A percentile compares a stretch with the other conserved stretches of the same genome.
Evolutionary conservation across 1,140 invertebrate genomes (phyloP).

Genomic region (Patella vulgata): DNA sequence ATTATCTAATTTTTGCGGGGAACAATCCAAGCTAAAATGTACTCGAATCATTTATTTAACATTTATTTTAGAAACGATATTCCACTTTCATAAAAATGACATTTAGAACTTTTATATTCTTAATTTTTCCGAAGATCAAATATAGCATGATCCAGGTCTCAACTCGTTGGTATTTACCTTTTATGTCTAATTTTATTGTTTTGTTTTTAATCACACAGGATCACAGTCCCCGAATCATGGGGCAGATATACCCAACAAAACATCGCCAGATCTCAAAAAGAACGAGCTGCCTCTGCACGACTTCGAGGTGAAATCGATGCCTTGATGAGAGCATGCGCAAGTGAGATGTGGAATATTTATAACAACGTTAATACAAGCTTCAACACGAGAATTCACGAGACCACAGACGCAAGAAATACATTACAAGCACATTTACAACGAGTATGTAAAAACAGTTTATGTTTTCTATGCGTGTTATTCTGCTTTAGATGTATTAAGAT

Average conservation of each 20-base stretch:
- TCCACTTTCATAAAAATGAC: too few species aligned
- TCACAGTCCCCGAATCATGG: constrained; percentile 85
- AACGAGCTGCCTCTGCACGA: constrained; percentile 82
- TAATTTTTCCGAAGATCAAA: too few species aligned
- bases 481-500: too few species aligned
- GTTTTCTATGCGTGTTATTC: too few species aligned
- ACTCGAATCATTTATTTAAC: too few species aligned
- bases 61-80: too few species aligned
- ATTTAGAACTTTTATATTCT: too few species aligned
- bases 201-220: too few species aligned
- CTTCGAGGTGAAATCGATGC: constrained; percentile 82
- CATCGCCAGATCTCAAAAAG: constrained; percentile 83
- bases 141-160: too few species aligned
- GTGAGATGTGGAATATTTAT: constrained; percentile 91
- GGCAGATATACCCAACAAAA: constrained; percentile 83
- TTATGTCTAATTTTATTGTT: constrained; percentile 3
- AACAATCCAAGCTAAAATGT: too few species aligned
- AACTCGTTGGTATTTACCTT: too few species aligned
- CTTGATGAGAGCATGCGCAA: constrained; percentile 80
- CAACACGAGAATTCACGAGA: constrained; percentile 55
- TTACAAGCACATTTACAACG: constrained; percentile 85
- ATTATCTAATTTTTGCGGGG: too few species aligned
- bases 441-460: constrained; percentile 71
- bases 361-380: constrained; percentile 71
- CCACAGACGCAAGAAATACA: constrained; percentile 72